Evolutionary conservation across 2,113 vertebrate genomes (phyloP).

Genomic region (Malaclemys terrapin): DNA sequence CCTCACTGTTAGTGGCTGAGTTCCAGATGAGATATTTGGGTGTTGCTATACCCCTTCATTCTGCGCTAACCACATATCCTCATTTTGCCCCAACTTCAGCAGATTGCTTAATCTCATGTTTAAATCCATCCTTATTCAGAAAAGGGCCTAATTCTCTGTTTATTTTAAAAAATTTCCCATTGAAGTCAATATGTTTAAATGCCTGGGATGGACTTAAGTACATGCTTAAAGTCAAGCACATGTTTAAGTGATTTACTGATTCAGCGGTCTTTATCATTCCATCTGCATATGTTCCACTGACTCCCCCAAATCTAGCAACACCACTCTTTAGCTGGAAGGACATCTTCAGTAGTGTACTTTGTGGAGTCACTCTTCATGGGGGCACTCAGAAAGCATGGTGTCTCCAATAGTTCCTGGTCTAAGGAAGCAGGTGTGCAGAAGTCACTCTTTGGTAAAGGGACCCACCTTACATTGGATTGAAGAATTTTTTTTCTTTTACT

Average conservation of each 20-base stretch:
- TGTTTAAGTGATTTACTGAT: background rate
- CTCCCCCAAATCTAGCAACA: background rate
- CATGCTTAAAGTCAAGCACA: background rate
- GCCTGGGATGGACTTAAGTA: background rate
- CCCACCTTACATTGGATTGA: background rate
- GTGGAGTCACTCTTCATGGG: background rate
- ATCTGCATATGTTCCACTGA: background rate
- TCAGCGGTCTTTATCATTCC: background rate
- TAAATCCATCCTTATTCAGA: background rate
- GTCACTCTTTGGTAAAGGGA: background rate
- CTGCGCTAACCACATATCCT: background rate
- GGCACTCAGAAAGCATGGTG: background rate
- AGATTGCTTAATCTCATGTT: background rate
- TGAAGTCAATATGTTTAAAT: background rate
- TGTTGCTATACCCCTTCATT: background rate
- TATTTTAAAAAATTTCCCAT: background rate
- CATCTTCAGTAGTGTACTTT: background rate
- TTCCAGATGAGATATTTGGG: background rate
- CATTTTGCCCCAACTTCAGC: background rate
- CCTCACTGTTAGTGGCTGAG: background rate
- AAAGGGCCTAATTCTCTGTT: background rate
- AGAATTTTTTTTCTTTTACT: background rate
- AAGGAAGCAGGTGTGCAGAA: background rate
- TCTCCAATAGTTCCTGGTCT: background rate
- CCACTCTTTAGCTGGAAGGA: background rate